phyloP scores from a whole-genome alignment of 2,797 vertebrate genomes.

The Myiotriccus ornatus region DNA sequence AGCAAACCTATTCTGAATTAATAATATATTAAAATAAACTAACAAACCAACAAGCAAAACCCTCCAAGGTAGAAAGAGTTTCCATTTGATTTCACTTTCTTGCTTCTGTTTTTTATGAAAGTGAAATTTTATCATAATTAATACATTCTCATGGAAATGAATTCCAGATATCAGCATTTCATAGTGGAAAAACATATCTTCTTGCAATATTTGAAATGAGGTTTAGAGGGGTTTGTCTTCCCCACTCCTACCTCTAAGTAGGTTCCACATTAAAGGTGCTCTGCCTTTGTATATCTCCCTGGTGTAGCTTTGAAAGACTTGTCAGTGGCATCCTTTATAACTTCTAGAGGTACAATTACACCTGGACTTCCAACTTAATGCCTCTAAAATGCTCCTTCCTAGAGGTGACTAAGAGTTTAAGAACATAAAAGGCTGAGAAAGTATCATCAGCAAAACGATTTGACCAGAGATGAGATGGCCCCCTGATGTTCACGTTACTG shows the following conservation, averaged over 20 bases:
- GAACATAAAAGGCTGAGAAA: constrained; percentile 41
- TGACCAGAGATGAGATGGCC: not conserved
- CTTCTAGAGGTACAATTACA: not conserved
- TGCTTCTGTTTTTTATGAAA: not conserved
- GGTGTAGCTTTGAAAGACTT: not conserved
- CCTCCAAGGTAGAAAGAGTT: not conserved
- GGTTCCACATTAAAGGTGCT: not conserved
- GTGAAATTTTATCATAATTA: not conserved
- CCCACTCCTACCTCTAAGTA: not conserved
- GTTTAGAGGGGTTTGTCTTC: not conserved
- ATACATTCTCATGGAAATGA: not conserved
- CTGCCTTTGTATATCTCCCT: not conserved
- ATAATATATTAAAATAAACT: not conserved
- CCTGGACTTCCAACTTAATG: constrained; percentile 7
- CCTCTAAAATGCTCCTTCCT: constrained; percentile 37
- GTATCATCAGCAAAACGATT: constrained; percentile 20
- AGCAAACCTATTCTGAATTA: not conserved
- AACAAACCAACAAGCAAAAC: not conserved
- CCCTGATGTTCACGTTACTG: constrained; percentile 23
- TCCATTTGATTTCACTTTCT: not conserved
- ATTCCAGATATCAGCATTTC: not conserved
- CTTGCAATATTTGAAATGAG: not conserved
- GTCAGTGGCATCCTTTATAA: not conserved
- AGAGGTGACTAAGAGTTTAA: constrained; percentile 47
- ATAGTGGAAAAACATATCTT: not conserved